A percentile compares a stretch with the other conserved stretches of the same genome.
phyloP scores from a whole-genome alignment of 2,797 vertebrate genomes.

The Muscicapa comitata region DNA sequence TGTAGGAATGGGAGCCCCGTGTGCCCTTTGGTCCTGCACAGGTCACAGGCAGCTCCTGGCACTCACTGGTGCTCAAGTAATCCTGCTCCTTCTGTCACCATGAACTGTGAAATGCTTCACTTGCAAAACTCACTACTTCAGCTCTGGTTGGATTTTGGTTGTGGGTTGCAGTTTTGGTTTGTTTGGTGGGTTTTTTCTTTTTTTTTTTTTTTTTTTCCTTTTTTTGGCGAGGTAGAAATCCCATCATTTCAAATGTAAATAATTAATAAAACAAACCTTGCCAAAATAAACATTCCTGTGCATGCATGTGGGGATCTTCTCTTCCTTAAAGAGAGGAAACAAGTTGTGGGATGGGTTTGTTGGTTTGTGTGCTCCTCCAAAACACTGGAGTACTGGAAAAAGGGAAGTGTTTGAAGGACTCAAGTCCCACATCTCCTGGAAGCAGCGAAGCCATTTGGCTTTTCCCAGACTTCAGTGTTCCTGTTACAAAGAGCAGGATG shows the following conservation, averaged over 20 bases:
- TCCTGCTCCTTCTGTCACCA: not conserved
- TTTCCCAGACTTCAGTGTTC: not conserved
- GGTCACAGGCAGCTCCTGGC: not conserved
- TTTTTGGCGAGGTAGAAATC: not conserved
- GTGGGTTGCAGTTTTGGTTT: not conserved
- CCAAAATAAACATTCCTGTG: not conserved
- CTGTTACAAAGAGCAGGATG: not conserved
- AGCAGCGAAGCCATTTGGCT: not conserved
- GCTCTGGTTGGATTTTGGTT: not conserved
- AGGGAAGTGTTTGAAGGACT: not conserved
- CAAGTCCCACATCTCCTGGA: not conserved
- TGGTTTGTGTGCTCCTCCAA: not conserved
- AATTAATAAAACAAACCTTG: not conserved
- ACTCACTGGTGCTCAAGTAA: too few species aligned
- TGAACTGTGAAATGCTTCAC: not conserved
- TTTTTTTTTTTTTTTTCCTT: not conserved
- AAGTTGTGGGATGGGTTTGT: not conserved
- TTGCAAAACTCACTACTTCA: not conserved
- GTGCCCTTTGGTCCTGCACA: not conserved
- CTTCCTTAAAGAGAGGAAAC: not conserved
- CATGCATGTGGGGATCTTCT: not conserved
- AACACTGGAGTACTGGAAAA: fast-evolving
- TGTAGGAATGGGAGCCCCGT: not conserved
- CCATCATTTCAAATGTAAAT: not conserved
- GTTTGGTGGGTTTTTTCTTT: too few species aligned